Evolutionary conservation across 2,888 invertebrate genomes (phyloP).

Genomic region (Synergus gifuensis): DNA sequence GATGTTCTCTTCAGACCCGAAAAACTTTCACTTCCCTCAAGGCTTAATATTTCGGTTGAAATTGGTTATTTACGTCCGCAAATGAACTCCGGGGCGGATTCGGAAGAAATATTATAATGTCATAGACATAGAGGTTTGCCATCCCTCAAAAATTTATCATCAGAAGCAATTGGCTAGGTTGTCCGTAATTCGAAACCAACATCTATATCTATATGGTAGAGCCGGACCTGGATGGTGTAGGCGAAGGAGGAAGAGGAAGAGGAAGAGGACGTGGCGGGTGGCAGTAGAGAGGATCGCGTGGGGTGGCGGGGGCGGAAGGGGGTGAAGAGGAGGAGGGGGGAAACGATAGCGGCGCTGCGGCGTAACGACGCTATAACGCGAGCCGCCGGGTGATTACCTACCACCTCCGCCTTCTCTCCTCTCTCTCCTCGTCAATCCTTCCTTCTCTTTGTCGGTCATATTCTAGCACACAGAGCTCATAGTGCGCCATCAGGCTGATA

Average conservation of each 20-base stretch:
- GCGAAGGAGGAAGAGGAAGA: constrained; percentile 48
- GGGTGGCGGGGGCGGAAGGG: constrained; percentile 47
- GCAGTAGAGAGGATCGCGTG: constrained; percentile 38
- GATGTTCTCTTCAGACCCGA: background rate
- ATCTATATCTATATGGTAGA: constrained; percentile 38
- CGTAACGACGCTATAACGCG: constrained; percentile 77
- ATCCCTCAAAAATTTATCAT: background rate
- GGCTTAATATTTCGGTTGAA: background rate
- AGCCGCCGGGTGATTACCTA: constrained; percentile 77
- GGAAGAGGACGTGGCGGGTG: constrained; percentile 55
- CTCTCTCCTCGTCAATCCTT: constrained; percentile 53
- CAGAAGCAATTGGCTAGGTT: background rate
- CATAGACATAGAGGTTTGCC: background rate
- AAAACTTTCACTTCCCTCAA: background rate
- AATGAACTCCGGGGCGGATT: background rate
- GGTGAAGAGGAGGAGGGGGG: constrained; percentile 55
- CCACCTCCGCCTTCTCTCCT: constrained; percentile 73
- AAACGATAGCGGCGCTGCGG: constrained; percentile 74
- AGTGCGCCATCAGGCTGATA: constrained; percentile 48
- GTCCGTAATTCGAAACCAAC: background rate
- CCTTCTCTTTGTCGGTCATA: constrained; percentile 40
- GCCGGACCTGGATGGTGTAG: constrained; percentile 49
- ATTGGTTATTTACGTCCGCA: background rate
- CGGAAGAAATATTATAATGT: constrained; percentile 1
- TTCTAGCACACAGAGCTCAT: constrained; percentile 27